A percentile compares a stretch with the other conserved stretches of the same genome.
Conservation (phyloP, 2,113 vertebrate species). For the Tapirus terrestris region DNA sequence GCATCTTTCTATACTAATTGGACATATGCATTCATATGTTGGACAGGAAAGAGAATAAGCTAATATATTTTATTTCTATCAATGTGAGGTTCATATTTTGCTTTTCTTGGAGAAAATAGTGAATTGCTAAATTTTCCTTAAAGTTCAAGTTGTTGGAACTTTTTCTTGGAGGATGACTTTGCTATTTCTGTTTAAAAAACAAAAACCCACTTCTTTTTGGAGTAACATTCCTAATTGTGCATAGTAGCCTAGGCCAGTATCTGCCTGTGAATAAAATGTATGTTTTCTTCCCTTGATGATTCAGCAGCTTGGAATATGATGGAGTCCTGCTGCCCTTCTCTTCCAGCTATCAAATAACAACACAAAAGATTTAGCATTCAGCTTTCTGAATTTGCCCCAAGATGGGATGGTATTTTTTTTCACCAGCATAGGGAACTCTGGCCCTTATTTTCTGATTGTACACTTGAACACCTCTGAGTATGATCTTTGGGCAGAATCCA, state of each 20-base stretch:
- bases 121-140: slow-evolving; percentile 40
- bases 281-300: not conserved
- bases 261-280: not conserved
- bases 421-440: slow-evolving; percentile 1
- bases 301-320: not conserved
- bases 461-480: slow-evolving; percentile 38
- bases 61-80: slow-evolving; percentile 85
- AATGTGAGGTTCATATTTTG: slow-evolving; percentile 19
- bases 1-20: slow-evolving; percentile 39
- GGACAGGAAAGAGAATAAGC: slow-evolving; percentile 83
- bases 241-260: not conserved
- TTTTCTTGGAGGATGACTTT: slow-evolving; percentile 50
- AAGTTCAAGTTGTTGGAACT: slow-evolving; percentile 42
- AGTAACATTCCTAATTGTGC: not conserved
- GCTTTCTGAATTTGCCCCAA: slow-evolving; percentile 12
- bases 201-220: not conserved
- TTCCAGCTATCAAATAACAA: not conserved
- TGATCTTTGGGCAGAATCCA: slow-evolving; percentile 45
- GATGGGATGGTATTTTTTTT: not conserved
- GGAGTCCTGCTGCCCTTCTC: not conserved
- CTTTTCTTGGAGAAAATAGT: not conserved
- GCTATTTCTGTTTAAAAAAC: slow-evolving; percentile 45
- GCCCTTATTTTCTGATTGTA: not conserved
- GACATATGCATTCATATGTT: slow-evolving; percentile 68
- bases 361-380: slow-evolving; percentile 10